Conservation (phyloP, 1,140 invertebrate species). For the Drosophila pruinosa region DNA sequence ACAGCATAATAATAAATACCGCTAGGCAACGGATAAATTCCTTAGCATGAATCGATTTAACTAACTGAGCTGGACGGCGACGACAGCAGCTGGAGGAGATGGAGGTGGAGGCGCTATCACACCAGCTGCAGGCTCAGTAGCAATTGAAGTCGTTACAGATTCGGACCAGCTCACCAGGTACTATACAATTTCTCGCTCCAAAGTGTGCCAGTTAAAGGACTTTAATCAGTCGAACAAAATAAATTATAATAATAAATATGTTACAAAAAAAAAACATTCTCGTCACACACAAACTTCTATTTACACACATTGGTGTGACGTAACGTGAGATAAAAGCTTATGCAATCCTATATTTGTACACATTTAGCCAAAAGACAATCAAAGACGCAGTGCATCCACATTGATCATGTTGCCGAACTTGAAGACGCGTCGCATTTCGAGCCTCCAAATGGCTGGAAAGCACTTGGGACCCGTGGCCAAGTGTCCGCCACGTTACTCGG, state of each 20-base stretch:
- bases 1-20: slow-evolving; percentile 71
- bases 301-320: neutral
- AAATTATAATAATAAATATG: neutral
- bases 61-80: slow-evolving; percentile 29
- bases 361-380: neutral
- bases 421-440: slow-evolving; percentile 67
- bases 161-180: slow-evolving; percentile 58
- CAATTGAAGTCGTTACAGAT: slow-evolving; percentile 41
- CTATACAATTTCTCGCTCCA: slow-evolving; percentile 6
- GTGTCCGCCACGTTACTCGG: slow-evolving; percentile 85
- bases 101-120: slow-evolving; percentile 10
- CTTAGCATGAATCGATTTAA: slow-evolving; percentile 79
- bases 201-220: slow-evolving; percentile 46
- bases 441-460: slow-evolving; percentile 72
- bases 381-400: slow-evolving; percentile 15
- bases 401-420: slow-evolving; percentile 70
- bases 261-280: too few relatives aligned
- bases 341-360: slow-evolving; percentile 38
- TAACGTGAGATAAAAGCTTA: slow-evolving; percentile 36
- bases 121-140: slow-evolving; percentile 39
- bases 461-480: slow-evolving; percentile 84
- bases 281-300: neutral
- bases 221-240: neutral
- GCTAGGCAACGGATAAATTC: slow-evolving; percentile 78
- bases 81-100: slow-evolving; percentile 15